A percentile compares a stretch with the other conserved stretches of the same genome.
These are phyloP conservation scores for Myotis vivesi DNA, from an alignment of 2,797 vertebrate species.

Conservation along the genomic window DNA sequence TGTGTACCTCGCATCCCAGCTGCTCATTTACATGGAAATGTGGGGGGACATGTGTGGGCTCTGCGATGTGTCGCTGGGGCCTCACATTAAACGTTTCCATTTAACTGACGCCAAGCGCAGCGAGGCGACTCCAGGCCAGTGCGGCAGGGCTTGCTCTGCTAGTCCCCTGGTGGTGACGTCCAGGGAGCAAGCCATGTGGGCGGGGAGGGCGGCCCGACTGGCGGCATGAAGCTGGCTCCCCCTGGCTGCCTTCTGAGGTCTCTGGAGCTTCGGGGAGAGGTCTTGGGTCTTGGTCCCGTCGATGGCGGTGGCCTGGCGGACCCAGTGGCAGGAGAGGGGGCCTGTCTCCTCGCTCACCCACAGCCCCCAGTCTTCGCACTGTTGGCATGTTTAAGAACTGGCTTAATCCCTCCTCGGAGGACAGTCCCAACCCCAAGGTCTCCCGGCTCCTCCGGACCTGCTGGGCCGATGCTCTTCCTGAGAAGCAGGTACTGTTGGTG, in stretches of 20 bases:
- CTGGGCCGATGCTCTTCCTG: background rate
- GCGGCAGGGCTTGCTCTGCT: fast-evolving
- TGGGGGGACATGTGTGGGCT: background rate
- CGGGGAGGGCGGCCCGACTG: fast-evolving
- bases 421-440: background rate
- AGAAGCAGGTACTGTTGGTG: background rate
- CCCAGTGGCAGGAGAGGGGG: fast-evolving
- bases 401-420: background rate
- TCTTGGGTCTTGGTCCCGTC: background rate
- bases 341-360: background rate
- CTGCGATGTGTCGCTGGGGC: background rate
- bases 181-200: fast-evolving
- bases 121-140: background rate
- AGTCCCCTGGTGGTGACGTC: background rate
- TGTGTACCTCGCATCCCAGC: background rate
- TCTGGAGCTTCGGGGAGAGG: background rate
- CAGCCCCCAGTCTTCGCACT: background rate
- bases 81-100: background rate
- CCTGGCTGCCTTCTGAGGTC: background rate
- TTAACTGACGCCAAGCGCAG: fast-evolving
- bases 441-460: background rate
- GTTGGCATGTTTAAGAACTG: background rate
- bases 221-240: background rate
- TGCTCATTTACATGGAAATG: slow-evolving; percentile 70
- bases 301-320: background rate